A percentile compares a stretch with the other conserved stretches of the same genome.
These are phyloP conservation scores for Lindbergichthys nudifrons DNA, from an alignment of 2,797 vertebrate species.

Conservation along the genomic window DNA sequence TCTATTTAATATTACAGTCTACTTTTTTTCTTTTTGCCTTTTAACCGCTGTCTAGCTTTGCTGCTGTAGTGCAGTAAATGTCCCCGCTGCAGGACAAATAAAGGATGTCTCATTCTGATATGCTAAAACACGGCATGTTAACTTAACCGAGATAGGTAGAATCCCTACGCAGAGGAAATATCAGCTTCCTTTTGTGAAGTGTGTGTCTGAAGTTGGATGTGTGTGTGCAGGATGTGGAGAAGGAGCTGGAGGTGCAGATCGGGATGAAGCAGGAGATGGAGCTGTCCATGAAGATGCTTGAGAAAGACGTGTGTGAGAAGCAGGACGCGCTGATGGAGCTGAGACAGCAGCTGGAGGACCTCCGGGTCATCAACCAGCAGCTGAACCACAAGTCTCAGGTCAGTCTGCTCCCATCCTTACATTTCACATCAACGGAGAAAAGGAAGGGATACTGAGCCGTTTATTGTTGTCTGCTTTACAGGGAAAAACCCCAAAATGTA, in stretches of 20 bases:
- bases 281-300: constrained; percentile 98
- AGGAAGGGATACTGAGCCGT: no score
- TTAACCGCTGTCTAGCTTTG: no score
- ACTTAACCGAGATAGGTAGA: not conserved
- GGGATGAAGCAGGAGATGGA: constrained; percentile 99
- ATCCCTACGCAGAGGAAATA: not conserved
- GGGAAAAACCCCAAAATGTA: no score
- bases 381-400: constrained; percentile 96
- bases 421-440: not conserved
- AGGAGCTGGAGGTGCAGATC: constrained; percentile 96
- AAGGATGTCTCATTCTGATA: not conserved
- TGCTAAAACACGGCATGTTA: not conserved
- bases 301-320: constrained; percentile 98
- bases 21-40: no score
- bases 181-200: not conserved
- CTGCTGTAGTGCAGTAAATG: no score
- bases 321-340: constrained; percentile 95
- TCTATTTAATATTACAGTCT: no score
- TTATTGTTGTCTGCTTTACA: no score
- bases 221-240: constrained; percentile 92
- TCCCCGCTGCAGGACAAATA: no score
- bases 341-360: constrained; percentile 94
- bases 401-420: not conserved
- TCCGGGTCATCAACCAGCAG: constrained; percentile 95
- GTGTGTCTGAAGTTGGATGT: not conserved